A percentile compares a stretch with the other conserved stretches of the same genome.
phyloP scores from a whole-genome alignment of 2,797 vertebrate genomes.

The Lacerta viridis region DNA sequence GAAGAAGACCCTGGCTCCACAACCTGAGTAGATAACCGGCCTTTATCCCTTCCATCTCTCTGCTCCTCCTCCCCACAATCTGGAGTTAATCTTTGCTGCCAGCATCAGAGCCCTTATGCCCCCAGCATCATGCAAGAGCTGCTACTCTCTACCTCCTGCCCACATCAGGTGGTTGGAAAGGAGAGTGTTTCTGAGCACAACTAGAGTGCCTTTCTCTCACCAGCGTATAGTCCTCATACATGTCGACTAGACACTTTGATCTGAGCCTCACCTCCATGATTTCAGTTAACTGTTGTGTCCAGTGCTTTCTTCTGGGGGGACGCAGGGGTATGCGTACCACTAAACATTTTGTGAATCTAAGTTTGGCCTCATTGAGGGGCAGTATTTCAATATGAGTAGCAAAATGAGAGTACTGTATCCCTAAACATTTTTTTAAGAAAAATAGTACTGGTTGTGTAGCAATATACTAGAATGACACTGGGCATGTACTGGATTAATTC shows the following conservation, averaged over 20 bases:
- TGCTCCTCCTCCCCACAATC: neutral
- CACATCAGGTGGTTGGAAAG: neutral
- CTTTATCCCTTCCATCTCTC: neutral
- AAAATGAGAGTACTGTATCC: too few species aligned
- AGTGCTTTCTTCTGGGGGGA: too few species aligned
- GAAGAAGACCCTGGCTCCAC: neutral
- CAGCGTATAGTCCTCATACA: neutral
- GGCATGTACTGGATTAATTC: neutral
- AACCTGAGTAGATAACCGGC: too few species aligned
- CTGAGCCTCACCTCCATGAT: neutral
- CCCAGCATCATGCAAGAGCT: neutral
- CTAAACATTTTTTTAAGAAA: too few species aligned
- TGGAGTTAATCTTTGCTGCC: neutral
- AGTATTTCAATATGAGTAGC: too few species aligned
- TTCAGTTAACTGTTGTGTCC: too few species aligned
- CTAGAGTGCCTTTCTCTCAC: neutral
- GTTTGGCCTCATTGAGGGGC: too few species aligned
- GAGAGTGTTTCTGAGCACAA: neutral
- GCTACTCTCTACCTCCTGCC: neutral
- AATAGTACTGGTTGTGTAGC: too few species aligned
- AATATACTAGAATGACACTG: neutral
- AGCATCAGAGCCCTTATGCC: neutral
- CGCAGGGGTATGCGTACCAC: too few species aligned
- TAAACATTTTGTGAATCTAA: too few species aligned
- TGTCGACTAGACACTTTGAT: neutral